Percentiles rank a stretch among this genome's conserved stretches.
Conservation (phyloP, 2,797 vertebrate species). For the Ambastaia sidthimunki region DNA sequence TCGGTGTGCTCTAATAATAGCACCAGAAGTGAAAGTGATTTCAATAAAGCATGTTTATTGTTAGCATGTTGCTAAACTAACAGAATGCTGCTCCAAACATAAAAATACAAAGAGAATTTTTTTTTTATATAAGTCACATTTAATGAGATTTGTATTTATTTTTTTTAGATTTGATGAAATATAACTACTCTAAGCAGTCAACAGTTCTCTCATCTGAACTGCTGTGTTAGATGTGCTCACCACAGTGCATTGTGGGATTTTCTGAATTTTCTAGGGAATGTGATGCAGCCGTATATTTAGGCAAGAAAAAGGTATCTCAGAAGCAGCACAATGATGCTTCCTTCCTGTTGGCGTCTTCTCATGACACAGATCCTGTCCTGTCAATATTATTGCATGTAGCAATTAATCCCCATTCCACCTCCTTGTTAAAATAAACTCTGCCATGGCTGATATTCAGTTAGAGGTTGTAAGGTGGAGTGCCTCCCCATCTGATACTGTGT, state of each 20-base stretch:
- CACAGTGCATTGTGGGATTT: no score
- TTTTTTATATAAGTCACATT: no score
- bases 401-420: slow-evolving; percentile 73
- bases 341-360: neutral
- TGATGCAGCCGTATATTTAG: neutral
- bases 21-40: no score
- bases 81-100: no score
- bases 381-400: slow-evolving; percentile 63
- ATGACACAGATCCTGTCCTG: slow-evolving; percentile 55
- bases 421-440: slow-evolving; percentile 68
- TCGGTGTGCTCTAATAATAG: no score
- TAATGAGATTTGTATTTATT: no score
- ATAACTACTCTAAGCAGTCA: no score
- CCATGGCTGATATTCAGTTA: slow-evolving; percentile 76
- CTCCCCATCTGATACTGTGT: slow-evolving; percentile 66
- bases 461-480: slow-evolving; percentile 51
- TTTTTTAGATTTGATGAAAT: no score
- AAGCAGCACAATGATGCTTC: no score
- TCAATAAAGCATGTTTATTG: neutral
- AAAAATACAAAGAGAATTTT: no score
- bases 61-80: neutral
- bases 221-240: no score
- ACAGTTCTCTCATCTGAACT: no score
- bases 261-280: neutral
- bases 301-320: neutral